These are phyloP conservation scores for Archivesica marissinica DNA, from an alignment of 1,140 invertebrate species.

Conservation along the genomic window DNA sequence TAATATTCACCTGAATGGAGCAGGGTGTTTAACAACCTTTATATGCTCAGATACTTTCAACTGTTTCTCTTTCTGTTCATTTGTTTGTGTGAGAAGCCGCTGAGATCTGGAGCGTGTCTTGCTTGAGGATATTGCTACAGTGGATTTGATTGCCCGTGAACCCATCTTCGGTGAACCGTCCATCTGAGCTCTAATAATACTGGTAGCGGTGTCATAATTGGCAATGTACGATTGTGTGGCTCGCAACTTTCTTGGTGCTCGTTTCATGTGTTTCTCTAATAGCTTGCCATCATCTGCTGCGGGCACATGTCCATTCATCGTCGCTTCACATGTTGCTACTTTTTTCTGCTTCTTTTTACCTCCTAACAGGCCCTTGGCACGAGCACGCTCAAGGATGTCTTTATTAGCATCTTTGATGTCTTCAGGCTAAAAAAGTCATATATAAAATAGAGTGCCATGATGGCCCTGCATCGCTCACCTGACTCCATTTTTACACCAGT, in stretches of 20 bases:
- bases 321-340: not conserved
- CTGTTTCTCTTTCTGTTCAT: constrained; percentile 31
- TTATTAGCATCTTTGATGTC: constrained; percentile 70
- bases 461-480: no score
- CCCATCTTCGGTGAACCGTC: not conserved
- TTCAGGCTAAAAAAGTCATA: constrained; percentile 68
- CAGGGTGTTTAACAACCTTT: constrained; percentile 68
- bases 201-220: not conserved
- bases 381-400: constrained; percentile 71
- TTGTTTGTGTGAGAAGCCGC: not conserved
- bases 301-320: not conserved
- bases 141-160: constrained; percentile 27
- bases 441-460: no score
- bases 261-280: constrained; percentile 36
- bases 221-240: constrained; percentile 17
- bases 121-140: not conserved
- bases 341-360: constrained; percentile 62
- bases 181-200: constrained; percentile 52
- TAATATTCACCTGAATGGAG: constrained; percentile 69
- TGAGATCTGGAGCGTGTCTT: not conserved
- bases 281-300: constrained; percentile 33
- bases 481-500: no score
- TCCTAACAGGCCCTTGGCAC: constrained; percentile 54
- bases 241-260: constrained; percentile 47
- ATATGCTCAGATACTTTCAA: constrained; percentile 56